Conservation (phyloP, 53 echinoderm and acorn worm species). For the Luidia sarsii region DNA sequence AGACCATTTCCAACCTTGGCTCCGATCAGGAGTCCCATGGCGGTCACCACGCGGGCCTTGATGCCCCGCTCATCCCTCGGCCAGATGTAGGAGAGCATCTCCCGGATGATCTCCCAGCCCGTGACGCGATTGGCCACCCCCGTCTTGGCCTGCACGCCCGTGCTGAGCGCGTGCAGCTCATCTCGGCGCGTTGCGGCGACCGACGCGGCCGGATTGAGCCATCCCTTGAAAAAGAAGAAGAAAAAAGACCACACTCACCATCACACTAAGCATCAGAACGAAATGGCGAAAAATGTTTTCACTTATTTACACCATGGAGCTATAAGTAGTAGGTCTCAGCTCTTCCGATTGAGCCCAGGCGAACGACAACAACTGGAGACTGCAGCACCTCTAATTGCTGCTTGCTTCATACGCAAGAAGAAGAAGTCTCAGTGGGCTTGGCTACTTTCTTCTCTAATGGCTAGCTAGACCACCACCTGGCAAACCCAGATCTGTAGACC, state of each 20-base stretch:
- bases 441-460: too few relatives aligned
- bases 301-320: too few relatives aligned
- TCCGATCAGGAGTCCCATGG: slow-evolving; percentile 77
- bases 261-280: background rate
- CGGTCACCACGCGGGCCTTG: slow-evolving; percentile 80
- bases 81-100: slow-evolving; percentile 93
- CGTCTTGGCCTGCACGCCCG: slow-evolving; percentile 66
- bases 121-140: slow-evolving; percentile 58
- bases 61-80: slow-evolving; percentile 88
- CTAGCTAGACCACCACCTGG: too few relatives aligned
- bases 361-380: too few relatives aligned
- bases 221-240: slow-evolving; percentile 4
- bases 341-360: too few relatives aligned
- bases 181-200: background rate
- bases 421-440: too few relatives aligned
- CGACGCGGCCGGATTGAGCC: slow-evolving; percentile 19
- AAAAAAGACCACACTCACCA: background rate
- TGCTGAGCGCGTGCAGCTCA: slow-evolving; percentile 52
- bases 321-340: too few relatives aligned
- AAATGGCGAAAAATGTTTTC: background rate
- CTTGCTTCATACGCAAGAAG: too few relatives aligned
- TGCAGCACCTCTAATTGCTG: too few relatives aligned
- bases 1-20: too few relatives aligned
- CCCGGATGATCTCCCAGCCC: slow-evolving; percentile 91
- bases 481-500: too few relatives aligned